Percentiles rank a stretch among this genome's conserved stretches.
Conservation (phyloP, 1,140 invertebrate species). For the Leptinotarsa lineolata region DNA sequence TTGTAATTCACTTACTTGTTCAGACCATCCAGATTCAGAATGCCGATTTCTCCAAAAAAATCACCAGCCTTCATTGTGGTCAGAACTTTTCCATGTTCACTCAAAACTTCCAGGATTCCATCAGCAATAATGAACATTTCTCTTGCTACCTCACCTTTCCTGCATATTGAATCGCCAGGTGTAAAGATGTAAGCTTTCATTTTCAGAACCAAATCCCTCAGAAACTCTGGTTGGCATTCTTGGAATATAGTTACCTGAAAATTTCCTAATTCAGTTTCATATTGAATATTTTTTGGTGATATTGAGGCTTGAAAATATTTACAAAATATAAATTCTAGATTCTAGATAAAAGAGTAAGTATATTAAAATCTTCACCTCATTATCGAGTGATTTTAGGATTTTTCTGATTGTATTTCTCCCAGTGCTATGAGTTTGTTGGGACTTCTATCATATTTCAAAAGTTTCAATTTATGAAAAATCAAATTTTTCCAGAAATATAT, state of each 20-base stretch:
- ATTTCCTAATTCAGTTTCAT: too few species aligned
- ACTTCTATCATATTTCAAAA: too few species aligned
- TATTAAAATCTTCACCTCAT: too few species aligned
- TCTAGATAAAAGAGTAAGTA: too few species aligned
- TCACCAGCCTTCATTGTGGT: conserved; percentile 97
- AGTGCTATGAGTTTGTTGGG: too few species aligned
- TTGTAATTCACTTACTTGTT: conserved; percentile 78
- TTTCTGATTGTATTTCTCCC: too few species aligned
- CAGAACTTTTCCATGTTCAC: conserved; percentile 88
- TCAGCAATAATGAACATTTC: conserved; percentile 99
- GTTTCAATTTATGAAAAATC: too few species aligned
- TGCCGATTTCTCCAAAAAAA: conserved; percentile 98
- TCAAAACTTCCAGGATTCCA: conserved; percentile 94
- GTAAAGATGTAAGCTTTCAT: conserved; percentile 99
- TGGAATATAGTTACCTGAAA: conserved; percentile 81
- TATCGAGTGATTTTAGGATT: too few species aligned
- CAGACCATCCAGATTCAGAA: conserved; percentile 91
- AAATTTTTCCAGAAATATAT: too few species aligned
- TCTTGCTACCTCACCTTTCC: conserved; percentile 81
- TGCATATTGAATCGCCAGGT: conserved; percentile 93
- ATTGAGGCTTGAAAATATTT: too few species aligned
- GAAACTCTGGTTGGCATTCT: conserved; percentile 96
- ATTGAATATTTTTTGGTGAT: too few species aligned
- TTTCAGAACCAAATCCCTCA: conserved; percentile 94
- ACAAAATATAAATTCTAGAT: too few species aligned